phyloP scores from a whole-genome alignment of 2,113 vertebrate species.

The Heptranchias perlo region DNA sequence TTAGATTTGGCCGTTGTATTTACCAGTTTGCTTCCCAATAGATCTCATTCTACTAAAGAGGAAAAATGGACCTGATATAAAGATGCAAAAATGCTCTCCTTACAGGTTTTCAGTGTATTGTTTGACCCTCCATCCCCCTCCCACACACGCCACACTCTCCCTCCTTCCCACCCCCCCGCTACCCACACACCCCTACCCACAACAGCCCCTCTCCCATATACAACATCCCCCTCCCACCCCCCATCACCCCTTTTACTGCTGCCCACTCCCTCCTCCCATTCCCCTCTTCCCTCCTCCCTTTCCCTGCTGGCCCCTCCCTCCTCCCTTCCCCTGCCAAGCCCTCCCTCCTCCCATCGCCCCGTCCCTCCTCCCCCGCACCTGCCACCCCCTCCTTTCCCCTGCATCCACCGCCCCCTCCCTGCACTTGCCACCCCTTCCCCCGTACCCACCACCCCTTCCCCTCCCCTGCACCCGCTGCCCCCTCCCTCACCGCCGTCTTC shows the following conservation, averaged over 20 bases:
- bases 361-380: no score
- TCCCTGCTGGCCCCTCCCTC: not conserved
- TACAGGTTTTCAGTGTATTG: not conserved
- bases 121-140: not conserved
- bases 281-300: not conserved
- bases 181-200: no score
- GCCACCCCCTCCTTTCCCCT: not conserved
- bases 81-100: not conserved
- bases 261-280: not conserved
- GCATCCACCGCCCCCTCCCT: no score
- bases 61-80: not conserved
- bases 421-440: not conserved
- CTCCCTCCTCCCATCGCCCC: no score
- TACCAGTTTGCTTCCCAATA: not conserved
- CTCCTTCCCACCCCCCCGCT: not conserved
- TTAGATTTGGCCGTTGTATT: not conserved
- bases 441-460: not conserved
- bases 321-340: not conserved
- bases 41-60: not conserved
- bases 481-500: not conserved
- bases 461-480: not conserved
- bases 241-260: not conserved
- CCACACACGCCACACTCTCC: not conserved
- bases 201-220: not conserved
- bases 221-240: no score